Evolutionary conservation across 1,140 invertebrate species (phyloP).

Genomic region (Charaxes varanes): DNA sequence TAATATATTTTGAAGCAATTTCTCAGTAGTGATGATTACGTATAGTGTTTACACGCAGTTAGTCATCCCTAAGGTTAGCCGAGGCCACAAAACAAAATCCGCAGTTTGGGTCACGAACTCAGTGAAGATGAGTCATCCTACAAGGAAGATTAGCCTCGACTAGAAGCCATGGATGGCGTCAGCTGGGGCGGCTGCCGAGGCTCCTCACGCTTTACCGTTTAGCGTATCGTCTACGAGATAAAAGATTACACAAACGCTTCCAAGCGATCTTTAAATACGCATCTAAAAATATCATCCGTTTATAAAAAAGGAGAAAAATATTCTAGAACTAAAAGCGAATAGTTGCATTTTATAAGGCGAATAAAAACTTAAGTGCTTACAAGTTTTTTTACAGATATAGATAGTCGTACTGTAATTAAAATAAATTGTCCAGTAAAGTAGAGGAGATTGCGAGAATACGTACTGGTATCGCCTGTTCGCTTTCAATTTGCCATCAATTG

Average conservation of each 20-base stretch:
- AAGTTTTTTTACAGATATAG: neutral
- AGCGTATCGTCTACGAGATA: constrained; percentile 5
- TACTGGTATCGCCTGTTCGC: constrained; percentile 14
- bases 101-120: constrained; percentile 55
- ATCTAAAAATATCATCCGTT: neutral
- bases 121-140: constrained; percentile 48
- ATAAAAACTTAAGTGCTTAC: too few species aligned
- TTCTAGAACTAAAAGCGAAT: too few species aligned
- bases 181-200: constrained; percentile 21
- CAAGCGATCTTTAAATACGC: neutral
- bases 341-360: too few species aligned
- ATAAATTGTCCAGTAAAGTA: constrained; percentile 2
- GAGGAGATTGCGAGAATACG: constrained; percentile 2
- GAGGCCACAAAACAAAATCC: constrained; percentile 58
- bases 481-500: constrained; percentile 20
- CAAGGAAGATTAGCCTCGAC: constrained; percentile 49
- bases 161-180: constrained; percentile 62
- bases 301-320: too few species aligned
- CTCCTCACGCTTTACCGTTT: constrained; percentile 16
- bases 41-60: constrained; percentile 34
- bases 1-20: constrained; percentile 20
- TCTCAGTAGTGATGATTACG: constrained; percentile 38
- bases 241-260: constrained; percentile 1
- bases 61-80: constrained; percentile 46
- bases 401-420: neutral